Conservation (phyloP, 2,113 vertebrate genomes). For the Carassius carassius region DNA sequence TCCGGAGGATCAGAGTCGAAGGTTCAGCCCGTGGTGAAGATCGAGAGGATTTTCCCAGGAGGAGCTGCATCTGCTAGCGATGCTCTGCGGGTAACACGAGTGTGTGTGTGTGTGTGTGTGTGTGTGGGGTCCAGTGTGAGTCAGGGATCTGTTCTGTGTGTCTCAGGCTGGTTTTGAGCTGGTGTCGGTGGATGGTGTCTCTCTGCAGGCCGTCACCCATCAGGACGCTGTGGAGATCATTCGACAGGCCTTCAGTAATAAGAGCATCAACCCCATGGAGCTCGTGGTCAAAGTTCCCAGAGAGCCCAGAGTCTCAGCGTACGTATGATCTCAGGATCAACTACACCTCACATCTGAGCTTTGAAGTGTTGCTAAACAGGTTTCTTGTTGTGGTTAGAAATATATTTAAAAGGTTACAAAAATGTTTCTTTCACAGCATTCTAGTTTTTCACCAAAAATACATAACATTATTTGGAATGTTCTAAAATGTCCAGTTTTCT, state of each 20-base stretch:
- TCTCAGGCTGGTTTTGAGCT: slow-evolving; percentile 78
- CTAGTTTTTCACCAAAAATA: no score
- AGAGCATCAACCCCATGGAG: slow-evolving; percentile 91
- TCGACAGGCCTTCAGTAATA: slow-evolving; percentile 92
- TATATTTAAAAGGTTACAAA: no score
- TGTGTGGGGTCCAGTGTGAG: no score
- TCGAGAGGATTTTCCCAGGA: slow-evolving; percentile 94
- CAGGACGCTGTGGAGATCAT: slow-evolving; percentile 91
- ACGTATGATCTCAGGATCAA: background rate
- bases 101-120: no score
- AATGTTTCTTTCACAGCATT: no score
- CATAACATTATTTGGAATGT: no score
- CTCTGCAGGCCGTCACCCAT: slow-evolving; percentile 87
- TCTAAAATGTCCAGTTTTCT: no score
- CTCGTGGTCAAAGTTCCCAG: slow-evolving; percentile 86
- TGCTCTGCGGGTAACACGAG: slow-evolving; percentile 80
- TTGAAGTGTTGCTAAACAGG: no score
- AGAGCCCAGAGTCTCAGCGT: background rate
- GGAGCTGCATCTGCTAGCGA: slow-evolving; percentile 88
- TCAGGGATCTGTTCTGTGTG: background rate
- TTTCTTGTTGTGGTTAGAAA: no score
- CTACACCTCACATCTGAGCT: no score
- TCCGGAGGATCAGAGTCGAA: slow-evolving; percentile 91
- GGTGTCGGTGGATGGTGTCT: slow-evolving; percentile 86
- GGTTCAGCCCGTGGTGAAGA: slow-evolving; percentile 91